phyloP scores from a whole-genome alignment of 1,140 invertebrate genomes.

The Caenorhabditis remanei region DNA sequence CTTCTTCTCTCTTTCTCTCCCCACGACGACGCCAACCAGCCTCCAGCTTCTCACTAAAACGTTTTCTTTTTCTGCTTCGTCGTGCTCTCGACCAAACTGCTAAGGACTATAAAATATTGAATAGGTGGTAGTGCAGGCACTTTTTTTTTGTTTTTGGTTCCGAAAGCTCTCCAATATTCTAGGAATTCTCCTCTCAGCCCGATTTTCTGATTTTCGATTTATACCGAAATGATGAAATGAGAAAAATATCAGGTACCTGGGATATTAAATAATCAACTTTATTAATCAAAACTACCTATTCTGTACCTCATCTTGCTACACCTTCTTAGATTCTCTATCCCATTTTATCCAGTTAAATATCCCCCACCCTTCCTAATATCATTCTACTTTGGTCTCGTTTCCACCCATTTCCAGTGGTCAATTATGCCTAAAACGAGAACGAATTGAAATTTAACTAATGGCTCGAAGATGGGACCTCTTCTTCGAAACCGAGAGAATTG shows the following conservation, averaged over 20 bases:
- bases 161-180: neutral
- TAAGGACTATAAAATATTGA: conserved; percentile 51
- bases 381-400: neutral
- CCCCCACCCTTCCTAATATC: no score
- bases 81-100: neutral
- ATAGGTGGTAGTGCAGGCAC: conserved; percentile 43
- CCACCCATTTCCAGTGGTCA: neutral
- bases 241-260: no score
- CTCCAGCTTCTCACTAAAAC: conserved; percentile 38
- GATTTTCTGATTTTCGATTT: no score
- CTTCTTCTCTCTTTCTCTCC: conserved; percentile 36
- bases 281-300: no score
- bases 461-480: neutral
- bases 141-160: conserved; percentile 41
- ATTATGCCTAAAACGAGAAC: conserved; percentile 1
- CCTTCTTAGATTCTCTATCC: no score
- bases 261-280: no score
- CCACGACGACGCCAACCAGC: neutral
- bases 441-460: conserved; percentile 38
- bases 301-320: no score
- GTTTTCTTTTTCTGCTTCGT: conserved; percentile 27
- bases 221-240: no score
- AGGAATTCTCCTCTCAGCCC: no score
- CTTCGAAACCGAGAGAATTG: neutral
- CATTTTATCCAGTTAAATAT: no score